Base-by-base conservation (phyloP, 2,797 vertebrate species). In the Hapalemur alaotrensis region DNA sequence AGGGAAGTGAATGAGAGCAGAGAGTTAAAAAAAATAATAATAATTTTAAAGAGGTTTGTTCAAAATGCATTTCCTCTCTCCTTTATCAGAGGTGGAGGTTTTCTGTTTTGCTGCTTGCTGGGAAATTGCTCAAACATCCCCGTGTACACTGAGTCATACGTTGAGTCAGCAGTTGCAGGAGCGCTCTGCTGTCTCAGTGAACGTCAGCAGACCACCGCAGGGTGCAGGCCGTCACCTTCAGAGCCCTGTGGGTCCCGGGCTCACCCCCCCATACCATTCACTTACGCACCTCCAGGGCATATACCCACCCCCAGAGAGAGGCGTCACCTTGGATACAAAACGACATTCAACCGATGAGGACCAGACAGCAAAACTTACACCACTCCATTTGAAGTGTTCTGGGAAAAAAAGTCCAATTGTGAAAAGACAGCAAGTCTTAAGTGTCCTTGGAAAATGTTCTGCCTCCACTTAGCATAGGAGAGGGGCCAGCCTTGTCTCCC, bases 401-500 rank as follows among this genome's bases (percentile, higher is more conserved):
- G 30, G 35, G 35, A 46, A 67, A 46, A 67, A 48, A 67, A 65
- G 61, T 32, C 11, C 63, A 32, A 15, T 18, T 61, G 17, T 30
- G 79, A 73, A 92, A 90, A 87, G 10, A 50, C 13, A 67, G 43
- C 7, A 25, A 89, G 88, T 70, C 41, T 59, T 38, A 38, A 2
- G 46, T 76, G 43, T 83, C 91, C 81, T 93, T 89, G n/a, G 83
- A 48, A 86, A 87, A 30, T 23, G 15, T 41, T 70, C 38, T 79
- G 5, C 65, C 48, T 93, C 25, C 25, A 46, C 18, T 41, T 48
- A n/a, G 65, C 48, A 22, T 23, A 43, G 78, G 18, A 72, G 75
- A 63, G 38, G 30, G n/a, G 35, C 70, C 22, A 32, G 7, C 11
- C 85, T 85, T 86, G 46, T 88, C 82, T 89, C 50, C n/a, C 1